Base-by-base conservation (phyloP, 2,888 invertebrate species). In the Drymonia ruficornis region DNA sequence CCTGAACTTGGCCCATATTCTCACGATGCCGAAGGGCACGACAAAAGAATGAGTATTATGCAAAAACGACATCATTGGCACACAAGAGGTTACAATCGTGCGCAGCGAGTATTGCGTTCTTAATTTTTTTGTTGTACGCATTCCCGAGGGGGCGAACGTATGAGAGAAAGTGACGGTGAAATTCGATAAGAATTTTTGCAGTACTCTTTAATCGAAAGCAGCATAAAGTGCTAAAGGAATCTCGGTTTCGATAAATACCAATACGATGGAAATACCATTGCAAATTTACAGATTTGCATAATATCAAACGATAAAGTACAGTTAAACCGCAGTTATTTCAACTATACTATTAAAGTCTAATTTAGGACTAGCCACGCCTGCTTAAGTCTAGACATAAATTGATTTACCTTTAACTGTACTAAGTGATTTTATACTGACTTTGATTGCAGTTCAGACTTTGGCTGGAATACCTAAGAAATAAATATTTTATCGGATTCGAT, bases 1-100 rank as follows among this genome's bases (percentile, higher is more conserved):
- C 83, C 70, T 91, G 91, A 91, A 89, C 91, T 91, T 91, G 89
- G 81, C 88, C 87, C 71, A 89, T 70, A 80, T 91, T 91, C 91
- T 84, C 91, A 91, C 91, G 89, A 64, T 77, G 54, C 61, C 67
- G 73, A 78, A 81, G 77, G 76, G 76, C 74, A 68, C 70, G 68
- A 75, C 80, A 82, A 83, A 86, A 80, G 79, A 76, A 74, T 63
- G 74, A 61, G 65, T 69, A 73, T 80, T 82, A 80, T 78, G 81
- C 81, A 76, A 82, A n/a, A 83, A 80, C 75, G 67, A 59, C 72
- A 73, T 78, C 74, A 74, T 74, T 69, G 67, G 61, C 56, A 57
- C 61, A 79, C 79, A 84, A 81, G 78, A 65, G 70, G 61, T 56
- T 65, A 58, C 65, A 55, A 76, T 53, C 52, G 58, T 55, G 48